Conservation (phyloP, 2,113 vertebrate species). For the Paraplagusia blochii region DNA sequence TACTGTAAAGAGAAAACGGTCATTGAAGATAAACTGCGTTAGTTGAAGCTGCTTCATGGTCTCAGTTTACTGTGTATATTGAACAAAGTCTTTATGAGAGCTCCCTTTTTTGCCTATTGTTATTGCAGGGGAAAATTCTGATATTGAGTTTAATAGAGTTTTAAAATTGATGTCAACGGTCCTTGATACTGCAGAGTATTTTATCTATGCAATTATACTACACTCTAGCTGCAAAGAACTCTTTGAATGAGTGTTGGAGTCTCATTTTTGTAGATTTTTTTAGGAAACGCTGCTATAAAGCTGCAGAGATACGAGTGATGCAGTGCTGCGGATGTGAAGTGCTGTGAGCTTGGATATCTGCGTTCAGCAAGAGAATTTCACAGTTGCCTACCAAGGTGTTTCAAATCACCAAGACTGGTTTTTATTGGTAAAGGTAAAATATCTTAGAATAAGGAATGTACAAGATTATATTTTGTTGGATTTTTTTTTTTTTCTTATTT, state of each 20-base stretch:
- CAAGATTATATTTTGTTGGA: conserved; percentile 50
- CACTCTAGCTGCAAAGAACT: conserved; percentile 34
- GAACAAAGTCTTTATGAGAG: conserved; percentile 29
- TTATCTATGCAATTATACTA: conserved; percentile 46
- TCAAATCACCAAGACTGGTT: conserved; percentile 63
- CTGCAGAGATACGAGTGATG: conserved; percentile 66
- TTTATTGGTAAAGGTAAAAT: conserved; percentile 60
- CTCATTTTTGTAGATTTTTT: conserved; percentile 52
- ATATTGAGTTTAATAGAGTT: conserved; percentile 7
- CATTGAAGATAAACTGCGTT: conserved; percentile 27
- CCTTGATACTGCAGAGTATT: conserved; percentile 27
- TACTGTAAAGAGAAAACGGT: conserved; percentile 45
- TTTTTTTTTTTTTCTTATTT: conserved; percentile 13
- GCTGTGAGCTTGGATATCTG: conserved; percentile 56
- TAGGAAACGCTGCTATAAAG: conserved; percentile 63
- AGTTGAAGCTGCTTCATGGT: conserved; percentile 41
- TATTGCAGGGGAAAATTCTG: conserved; percentile 24
- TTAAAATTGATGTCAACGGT: conserved; percentile 30
- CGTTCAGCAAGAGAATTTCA: conserved; percentile 70
- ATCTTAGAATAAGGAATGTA: conserved; percentile 71
- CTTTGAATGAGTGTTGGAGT: conserved; percentile 39
- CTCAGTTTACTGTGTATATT: conserved; percentile 57
- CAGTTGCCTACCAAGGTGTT: conserved; percentile 75
- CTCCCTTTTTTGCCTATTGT: conserved; percentile 23
- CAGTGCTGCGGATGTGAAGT: conserved; percentile 68